phyloP scores from a whole-genome alignment of 2,113 vertebrate genomes.

The Ariopsis seemanni region DNA sequence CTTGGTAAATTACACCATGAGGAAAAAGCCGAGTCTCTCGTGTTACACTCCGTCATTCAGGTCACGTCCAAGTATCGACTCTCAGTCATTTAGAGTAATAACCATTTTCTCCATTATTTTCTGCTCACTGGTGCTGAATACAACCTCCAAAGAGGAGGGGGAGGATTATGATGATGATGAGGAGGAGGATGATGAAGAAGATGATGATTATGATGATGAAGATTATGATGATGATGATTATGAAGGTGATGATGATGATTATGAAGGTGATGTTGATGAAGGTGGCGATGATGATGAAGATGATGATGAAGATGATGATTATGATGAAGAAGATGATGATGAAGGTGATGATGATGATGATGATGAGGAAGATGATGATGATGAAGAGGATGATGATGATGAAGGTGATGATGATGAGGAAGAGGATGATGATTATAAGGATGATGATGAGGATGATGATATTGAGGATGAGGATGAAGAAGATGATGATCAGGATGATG shows the following conservation, averaged over 20 bases:
- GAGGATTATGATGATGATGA: no score
- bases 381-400: background rate
- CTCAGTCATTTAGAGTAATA: constrained; percentile 14
- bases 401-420: background rate
- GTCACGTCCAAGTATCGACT: constrained; percentile 13
- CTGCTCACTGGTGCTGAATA: background rate
- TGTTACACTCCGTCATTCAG: background rate
- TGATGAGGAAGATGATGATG: background rate
- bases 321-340: no score
- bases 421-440: no score
- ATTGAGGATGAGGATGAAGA: no score
- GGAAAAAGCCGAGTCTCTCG: background rate
- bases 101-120: constrained; percentile 12
- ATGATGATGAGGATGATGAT: no score
- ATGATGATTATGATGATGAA: no score
- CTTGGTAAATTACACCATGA: constrained; percentile 4
- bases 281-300: background rate
- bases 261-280: no score
- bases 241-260: background rate
- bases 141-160: background rate
- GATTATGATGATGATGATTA: no score
- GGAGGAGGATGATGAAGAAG: no score
- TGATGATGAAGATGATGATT: no score
- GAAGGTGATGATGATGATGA: background rate
- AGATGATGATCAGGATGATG: no score